Base-by-base conservation (phyloP, 2,797 vertebrate genomes). In the Enteromius trimaculatus region DNA sequence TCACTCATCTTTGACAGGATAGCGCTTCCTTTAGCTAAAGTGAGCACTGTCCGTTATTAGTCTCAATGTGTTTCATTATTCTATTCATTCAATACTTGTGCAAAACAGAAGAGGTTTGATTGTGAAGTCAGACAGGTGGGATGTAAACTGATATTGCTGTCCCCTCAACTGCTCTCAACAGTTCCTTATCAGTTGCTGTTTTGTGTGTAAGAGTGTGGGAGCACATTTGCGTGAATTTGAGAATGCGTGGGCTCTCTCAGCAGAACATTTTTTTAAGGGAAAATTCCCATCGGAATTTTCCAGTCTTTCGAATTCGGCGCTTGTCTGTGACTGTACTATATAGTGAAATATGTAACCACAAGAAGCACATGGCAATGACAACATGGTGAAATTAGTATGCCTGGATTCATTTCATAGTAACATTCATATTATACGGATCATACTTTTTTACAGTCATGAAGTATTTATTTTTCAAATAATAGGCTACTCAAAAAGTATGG, bases 91-190 rank as follows among this genome's bases (percentile, higher is more conserved):
- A 37, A 39, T 68, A 55, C 78, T 69, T 29, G 47, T 55, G n/a
- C 10, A 60, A 31, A 23, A 74, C 58, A 76, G 44, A 51, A 39
- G 29, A 55, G 44, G 31, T 49, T 64, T 51, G 44, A 76, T 31
- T 42, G 47, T 76, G n/a, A 66, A 53, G 34, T 72, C 39, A 82
- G 71, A 75, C 71, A 82, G 71, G 60, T 82, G 80, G 42, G 71
- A 66, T 55, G 71, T 76, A 76, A 82, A 76, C 44, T 66, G 80
- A 82, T 82, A 66, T 82, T 82, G 66, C 17, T 29, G 47, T 65
- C 47, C n/a, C 34, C 47, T 75, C 31, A 65, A 53, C 58, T 53
- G 80, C 60, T 75, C 60, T 66, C 17, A 82, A 76, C 44, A 82
- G 29, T 55, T 82, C 65, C 62, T 76, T 21, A 65, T 82, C 70